Conservation (phyloP, 2,113 vertebrate genomes). For the Rissa tridactyla region DNA sequence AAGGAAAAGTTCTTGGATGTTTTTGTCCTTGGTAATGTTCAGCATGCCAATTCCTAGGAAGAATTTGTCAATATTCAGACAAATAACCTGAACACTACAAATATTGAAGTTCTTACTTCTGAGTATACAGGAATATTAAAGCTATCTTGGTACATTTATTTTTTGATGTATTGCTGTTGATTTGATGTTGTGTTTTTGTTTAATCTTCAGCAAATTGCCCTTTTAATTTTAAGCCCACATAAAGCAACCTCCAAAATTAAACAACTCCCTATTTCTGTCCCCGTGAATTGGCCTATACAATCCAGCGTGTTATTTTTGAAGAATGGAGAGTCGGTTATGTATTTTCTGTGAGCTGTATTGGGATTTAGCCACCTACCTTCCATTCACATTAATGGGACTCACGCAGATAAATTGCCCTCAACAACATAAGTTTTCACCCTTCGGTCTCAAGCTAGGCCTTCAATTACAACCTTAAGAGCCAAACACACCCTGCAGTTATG, state of each 20-base stretch:
- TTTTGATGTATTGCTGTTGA: background rate
- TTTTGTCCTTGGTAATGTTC: slow-evolving; percentile 5
- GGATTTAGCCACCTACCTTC: slow-evolving; percentile 27
- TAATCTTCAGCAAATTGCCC: background rate
- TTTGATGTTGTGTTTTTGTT: background rate
- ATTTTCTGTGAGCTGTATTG: background rate
- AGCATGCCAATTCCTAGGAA: background rate
- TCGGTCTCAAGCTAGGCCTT: background rate
- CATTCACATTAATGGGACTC: slow-evolving; percentile 15
- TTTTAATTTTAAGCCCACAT: slow-evolving; percentile 3
- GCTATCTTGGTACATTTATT: background rate
- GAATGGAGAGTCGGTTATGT: background rate
- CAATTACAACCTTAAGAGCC: slow-evolving; percentile 12
- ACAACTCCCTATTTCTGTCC: background rate
- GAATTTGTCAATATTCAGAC: background rate
- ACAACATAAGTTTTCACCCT: background rate
- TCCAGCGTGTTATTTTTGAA: background rate
- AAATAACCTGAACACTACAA: background rate
- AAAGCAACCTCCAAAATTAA: background rate
- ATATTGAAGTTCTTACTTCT: background rate
- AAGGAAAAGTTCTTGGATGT: background rate
- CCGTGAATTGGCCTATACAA: background rate
- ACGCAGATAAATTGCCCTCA: slow-evolving; percentile 28
- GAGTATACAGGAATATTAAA: background rate
- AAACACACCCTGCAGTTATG: slow-evolving; percentile 23